Base-by-base conservation (phyloP, 2,113 vertebrate genomes). In the Podilymbus podiceps region DNA sequence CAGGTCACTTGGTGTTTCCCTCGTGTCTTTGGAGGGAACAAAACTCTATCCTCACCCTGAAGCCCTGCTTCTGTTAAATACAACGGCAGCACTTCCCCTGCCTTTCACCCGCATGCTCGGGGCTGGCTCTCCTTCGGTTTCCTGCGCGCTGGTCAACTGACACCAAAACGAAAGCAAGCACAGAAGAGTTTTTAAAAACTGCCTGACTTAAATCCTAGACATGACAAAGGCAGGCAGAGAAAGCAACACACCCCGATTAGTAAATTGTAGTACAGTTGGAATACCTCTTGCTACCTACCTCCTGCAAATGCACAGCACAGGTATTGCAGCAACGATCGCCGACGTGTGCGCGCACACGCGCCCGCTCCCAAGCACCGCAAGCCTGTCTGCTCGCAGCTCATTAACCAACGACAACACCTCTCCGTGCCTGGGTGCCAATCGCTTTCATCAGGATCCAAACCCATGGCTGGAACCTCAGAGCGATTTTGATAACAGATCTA, bases 141-240 rank as follows among this genome's bases (percentile, higher is more conserved):
- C 72, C 72, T 56, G 64, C 33, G 12, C 0, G 0, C 17, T 7
- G 14, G 9, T 24, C 35, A 50, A 28, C 38, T 6, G 56, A 52
- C 2, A 1, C 15, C 47, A n/a, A 56, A 56, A 33, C 76, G 64
- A 30, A 38, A 52, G 40, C 42, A 42, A 58, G 35, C 18, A 27
- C 21, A 52, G 33, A 31, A 67, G 42, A 19, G 31, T 9, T n/a
- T 11, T n/a, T 33, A n/a, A 46, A 50, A 62, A 5, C 46, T 46
- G 31, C 9, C 58, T 23, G 30, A 55, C 71, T 60, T 23, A 2
- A 69, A 47, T 60, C 13, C 24, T 23, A 2, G 10, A 24, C 28
- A 3, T 5, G 16, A 67, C 1, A 12, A 1, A 85, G 40, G n/a
- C 1, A 49, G 52, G 8, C 44, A 35, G n/a, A 42, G 55, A n/a